Conservation (phyloP, 1,140 invertebrate species). For the Amyelois transitella region DNA sequence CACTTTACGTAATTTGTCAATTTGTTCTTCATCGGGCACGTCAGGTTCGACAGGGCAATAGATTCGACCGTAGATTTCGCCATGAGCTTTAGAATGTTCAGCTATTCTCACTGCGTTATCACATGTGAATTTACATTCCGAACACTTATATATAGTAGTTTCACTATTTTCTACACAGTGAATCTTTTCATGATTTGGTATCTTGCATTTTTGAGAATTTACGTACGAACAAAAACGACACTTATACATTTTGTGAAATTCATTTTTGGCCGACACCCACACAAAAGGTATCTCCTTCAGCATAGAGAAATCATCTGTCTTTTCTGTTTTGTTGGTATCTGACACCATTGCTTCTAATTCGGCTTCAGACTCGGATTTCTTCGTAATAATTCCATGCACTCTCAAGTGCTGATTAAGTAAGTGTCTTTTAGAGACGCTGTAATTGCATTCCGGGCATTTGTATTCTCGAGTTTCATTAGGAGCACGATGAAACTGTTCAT, state of each 20-base stretch:
- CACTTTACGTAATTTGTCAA: constrained; percentile 75
- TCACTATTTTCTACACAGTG: constrained; percentile 77
- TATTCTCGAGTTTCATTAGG: constrained; percentile 79
- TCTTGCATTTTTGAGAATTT: constrained; percentile 84
- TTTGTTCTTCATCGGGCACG: constrained; percentile 80
- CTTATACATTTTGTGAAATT: constrained; percentile 89
- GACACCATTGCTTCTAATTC: constrained; percentile 37
- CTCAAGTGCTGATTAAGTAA: constrained; percentile 85
- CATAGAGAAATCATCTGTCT: constrained; percentile 25
- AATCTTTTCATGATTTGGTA: constrained; percentile 91
- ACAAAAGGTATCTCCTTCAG: constrained; percentile 78
- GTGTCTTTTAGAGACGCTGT: constrained; percentile 87
- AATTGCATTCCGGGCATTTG: constrained; percentile 87
- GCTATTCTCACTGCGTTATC: constrained; percentile 83
- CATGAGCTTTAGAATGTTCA: constrained; percentile 86
- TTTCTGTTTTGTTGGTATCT: constrained; percentile 22
- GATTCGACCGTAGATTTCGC: constrained; percentile 80
- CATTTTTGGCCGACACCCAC: constrained; percentile 82
- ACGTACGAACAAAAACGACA: constrained; percentile 90
- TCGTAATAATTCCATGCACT: constrained; percentile 79
- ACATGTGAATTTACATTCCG: constrained; percentile 88
- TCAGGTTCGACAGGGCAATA: constrained; percentile 81
- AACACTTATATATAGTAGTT: constrained; percentile 75
- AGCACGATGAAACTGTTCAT: constrained; percentile 88
- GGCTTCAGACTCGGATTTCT: constrained; percentile 48